Evolutionary conservation across 2,113 vertebrate species (phyloP).

Genomic region (Sula dactylatra): DNA sequence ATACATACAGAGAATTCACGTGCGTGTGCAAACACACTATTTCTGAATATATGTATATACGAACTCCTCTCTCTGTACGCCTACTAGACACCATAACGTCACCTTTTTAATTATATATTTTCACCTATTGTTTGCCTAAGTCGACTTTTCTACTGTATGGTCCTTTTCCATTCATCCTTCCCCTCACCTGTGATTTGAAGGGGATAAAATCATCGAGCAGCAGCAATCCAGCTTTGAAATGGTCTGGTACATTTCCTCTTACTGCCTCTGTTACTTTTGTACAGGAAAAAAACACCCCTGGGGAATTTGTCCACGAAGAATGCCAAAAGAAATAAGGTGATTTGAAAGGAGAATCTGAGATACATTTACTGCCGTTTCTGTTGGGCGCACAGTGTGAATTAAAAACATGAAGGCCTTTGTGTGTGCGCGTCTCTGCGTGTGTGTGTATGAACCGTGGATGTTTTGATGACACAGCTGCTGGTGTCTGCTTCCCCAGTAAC

Average conservation of each 20-base stretch:
- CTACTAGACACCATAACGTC: slow-evolving; percentile 71
- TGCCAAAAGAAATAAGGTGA: slow-evolving; percentile 1
- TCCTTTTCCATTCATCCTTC: slow-evolving; percentile 62
- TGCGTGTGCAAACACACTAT: slow-evolving; percentile 66
- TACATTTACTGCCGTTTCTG: not conserved
- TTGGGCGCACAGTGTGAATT: not conserved
- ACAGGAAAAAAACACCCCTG: not conserved
- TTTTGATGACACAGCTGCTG: not conserved
- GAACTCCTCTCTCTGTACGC: slow-evolving; percentile 69
- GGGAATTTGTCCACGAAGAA: slow-evolving; percentile 12
- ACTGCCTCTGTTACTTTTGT: slow-evolving; percentile 3
- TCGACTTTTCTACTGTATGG: slow-evolving; percentile 62
- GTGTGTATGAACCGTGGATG: not conserved
- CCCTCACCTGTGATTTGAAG: slow-evolving; percentile 49
- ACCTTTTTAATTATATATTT: slow-evolving; percentile 60
- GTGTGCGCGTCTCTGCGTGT: not conserved
- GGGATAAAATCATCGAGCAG: slow-evolving; percentile 60
- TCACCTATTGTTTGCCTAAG: slow-evolving; percentile 66
- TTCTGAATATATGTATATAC: slow-evolving; percentile 72
- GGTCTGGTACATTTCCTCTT: slow-evolving; percentile 58
- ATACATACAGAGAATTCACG: slow-evolving; percentile 79
- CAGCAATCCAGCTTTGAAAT: slow-evolving; percentile 69
- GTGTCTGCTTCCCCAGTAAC: not conserved
- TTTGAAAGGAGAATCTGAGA: not conserved
- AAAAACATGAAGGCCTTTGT: not conserved